Evolutionary conservation across 2,888 invertebrate species (phyloP).

Genomic region (Campopleginae sp.): DNA sequence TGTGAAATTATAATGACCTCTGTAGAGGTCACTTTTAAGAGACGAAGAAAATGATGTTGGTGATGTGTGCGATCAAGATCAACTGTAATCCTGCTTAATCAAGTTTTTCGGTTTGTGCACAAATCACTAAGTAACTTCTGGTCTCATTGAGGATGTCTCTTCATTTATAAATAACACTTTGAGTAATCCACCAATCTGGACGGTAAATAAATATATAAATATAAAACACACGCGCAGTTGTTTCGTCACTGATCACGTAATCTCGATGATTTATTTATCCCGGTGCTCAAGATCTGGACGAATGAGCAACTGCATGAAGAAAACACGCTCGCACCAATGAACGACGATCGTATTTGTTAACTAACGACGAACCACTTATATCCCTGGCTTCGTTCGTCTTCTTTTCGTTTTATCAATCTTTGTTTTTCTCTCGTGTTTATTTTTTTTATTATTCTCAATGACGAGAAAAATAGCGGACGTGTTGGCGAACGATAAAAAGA

Average conservation of each 20-base stretch:
- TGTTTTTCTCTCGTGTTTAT: too few species aligned
- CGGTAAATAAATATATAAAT: conserved; percentile 19
- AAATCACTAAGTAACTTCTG: conserved; percentile 57
- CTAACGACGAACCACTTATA: conserved; percentile 28
- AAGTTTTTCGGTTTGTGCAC: not conserved
- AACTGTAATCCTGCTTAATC: not conserved
- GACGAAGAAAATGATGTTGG: not conserved
- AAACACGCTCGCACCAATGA: conserved; percentile 29
- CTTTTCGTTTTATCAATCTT: not conserved
- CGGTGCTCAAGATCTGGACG: conserved; percentile 5
- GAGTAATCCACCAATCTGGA: conserved; percentile 64
- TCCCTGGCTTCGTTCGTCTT: conserved; percentile 18
- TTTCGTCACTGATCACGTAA: conserved; percentile 25
- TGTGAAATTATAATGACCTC: not conserved
- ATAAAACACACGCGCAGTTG: conserved; percentile 40
- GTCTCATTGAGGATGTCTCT: conserved; percentile 34
- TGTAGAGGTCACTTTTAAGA: not conserved
- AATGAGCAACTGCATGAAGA: conserved; percentile 31
- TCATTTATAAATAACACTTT: conserved; percentile 62
- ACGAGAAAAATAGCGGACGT: conserved; percentile 9
- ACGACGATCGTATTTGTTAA: conserved; percentile 16
- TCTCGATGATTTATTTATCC: not conserved
- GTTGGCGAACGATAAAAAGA: not conserved
- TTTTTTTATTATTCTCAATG: not conserved
- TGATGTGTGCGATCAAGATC: not conserved